Conservation (phyloP, 1,140 invertebrate genomes). For the Zaprionus capensis region DNA sequence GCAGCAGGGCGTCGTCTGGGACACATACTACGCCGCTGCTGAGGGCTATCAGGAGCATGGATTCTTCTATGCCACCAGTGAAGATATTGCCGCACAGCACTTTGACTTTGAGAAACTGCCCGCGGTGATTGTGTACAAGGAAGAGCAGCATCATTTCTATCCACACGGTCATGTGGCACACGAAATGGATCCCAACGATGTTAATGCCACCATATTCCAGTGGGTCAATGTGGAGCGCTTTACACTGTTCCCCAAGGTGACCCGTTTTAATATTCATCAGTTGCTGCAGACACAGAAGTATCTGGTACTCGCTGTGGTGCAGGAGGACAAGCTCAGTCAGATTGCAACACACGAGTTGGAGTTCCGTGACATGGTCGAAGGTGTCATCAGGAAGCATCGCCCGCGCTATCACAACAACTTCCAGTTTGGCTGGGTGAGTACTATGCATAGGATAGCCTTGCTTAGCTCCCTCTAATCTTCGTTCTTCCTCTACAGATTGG, state of each 20-base stretch:
- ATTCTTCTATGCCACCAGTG: conserved; percentile 93
- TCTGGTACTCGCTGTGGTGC: conserved; percentile 93
- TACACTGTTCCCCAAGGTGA: conserved; percentile 93
- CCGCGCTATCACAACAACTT: conserved; percentile 92
- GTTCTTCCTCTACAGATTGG: conserved; percentile 85
- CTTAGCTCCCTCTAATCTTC: too few species aligned
- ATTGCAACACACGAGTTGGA: conserved; percentile 92
- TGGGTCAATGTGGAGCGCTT: conserved; percentile 97
- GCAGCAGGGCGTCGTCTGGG: conserved; percentile 91
- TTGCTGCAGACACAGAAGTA: conserved; percentile 93
- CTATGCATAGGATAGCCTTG: background rate
- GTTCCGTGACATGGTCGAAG: conserved; percentile 94
- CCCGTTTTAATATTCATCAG: conserved; percentile 92
- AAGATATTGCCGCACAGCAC: conserved; percentile 88
- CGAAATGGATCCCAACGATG: conserved; percentile 85
- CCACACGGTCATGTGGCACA: conserved; percentile 85
- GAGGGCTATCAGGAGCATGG: conserved; percentile 91
- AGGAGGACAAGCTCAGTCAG: conserved; percentile 94
- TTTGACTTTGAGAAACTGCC: conserved; percentile 88
- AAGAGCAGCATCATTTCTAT: conserved; percentile 89
- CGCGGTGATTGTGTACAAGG: conserved; percentile 94
- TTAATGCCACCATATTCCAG: conserved; percentile 89
- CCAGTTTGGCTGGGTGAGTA: conserved; percentile 93
- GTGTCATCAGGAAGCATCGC: conserved; percentile 90
- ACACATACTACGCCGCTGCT: conserved; percentile 90